phyloP scores from a whole-genome alignment of 2,113 vertebrate genomes.

The Ammodytes marinus region DNA sequence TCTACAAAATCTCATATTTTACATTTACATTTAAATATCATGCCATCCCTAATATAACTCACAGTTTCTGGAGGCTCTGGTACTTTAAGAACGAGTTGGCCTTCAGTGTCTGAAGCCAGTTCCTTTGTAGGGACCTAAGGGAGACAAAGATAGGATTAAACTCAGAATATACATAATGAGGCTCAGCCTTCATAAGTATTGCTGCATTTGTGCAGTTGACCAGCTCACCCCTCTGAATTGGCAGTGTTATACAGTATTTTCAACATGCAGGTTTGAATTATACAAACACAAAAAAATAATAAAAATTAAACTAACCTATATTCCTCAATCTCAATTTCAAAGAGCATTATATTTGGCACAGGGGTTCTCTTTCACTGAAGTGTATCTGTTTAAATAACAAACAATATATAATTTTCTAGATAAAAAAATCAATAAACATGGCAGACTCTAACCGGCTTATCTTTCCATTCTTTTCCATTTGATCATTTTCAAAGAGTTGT shows the following conservation, averaged over 20 bases:
- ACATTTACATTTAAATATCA: not conserved
- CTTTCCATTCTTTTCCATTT: not conserved
- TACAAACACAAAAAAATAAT: not conserved
- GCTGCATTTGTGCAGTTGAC: not conserved
- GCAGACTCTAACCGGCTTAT: not conserved
- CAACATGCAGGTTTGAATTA: not conserved
- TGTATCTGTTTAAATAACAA: not conserved
- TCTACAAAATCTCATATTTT: not conserved
- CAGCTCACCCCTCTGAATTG: not conserved
- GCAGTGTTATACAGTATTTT: not conserved
- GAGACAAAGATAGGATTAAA: not conserved
- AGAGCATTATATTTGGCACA: not conserved
- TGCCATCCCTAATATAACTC: slow-evolving; percentile 76
- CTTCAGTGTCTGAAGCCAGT: slow-evolving; percentile 88
- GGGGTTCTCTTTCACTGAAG: not conserved
- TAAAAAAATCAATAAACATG: not conserved
- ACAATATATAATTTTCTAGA: not conserved
- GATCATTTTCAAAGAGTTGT: not conserved
- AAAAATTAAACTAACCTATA: not conserved
- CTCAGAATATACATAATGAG: not conserved
- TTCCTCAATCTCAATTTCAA: not conserved
- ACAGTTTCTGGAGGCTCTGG: slow-evolving; percentile 91
- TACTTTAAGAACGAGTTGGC: slow-evolving; percentile 89
- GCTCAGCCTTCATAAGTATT: not conserved
- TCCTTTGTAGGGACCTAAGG: slow-evolving; percentile 91